A percentile compares a stretch with the other conserved stretches of the same genome.
Evolutionary conservation across 2,888 invertebrate species (phyloP).

Genomic region (Melinaea marsaeus): DNA sequence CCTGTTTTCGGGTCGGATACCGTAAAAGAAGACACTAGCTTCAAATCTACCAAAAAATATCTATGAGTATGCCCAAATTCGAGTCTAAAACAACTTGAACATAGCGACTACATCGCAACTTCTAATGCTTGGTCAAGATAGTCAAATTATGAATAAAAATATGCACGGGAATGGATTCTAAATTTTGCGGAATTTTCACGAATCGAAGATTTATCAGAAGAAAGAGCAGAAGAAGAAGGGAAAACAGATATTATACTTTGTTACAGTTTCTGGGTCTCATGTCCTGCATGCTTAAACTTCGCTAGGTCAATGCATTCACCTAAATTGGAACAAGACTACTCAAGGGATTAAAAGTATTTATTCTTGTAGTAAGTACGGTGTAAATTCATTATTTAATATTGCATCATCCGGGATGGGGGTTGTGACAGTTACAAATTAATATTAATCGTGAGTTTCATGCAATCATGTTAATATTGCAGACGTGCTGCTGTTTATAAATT

Average conservation of each 20-base stretch:
- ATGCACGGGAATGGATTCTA: constrained; percentile 70
- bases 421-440: constrained; percentile 25
- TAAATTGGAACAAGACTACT: constrained; percentile 42
- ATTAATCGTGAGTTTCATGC: constrained; percentile 62
- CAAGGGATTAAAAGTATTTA: constrained; percentile 24
- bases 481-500: constrained; percentile 46
- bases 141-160: constrained; percentile 66
- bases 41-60: constrained; percentile 63
- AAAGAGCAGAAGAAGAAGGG: constrained; percentile 44
- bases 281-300: constrained; percentile 63
- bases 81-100: constrained; percentile 70
- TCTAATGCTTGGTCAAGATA: constrained; percentile 73
- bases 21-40: constrained; percentile 71
- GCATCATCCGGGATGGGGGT: constrained; percentile 23
- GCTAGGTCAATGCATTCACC: constrained; percentile 56
- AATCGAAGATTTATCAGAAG: constrained; percentile 63
- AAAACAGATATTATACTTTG: constrained; percentile 41
- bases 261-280: constrained; percentile 47
- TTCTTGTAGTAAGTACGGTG: constrained; percentile 16
- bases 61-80: constrained; percentile 53
- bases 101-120: constrained; percentile 75
- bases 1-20: constrained; percentile 58
- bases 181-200: constrained; percentile 72
- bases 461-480: constrained; percentile 62
- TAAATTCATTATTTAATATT: constrained; percentile 20